These are phyloP conservation scores for Miltochrista miniata DNA, from an alignment of 2,888 invertebrate genomes.

Conservation along the genomic window DNA sequence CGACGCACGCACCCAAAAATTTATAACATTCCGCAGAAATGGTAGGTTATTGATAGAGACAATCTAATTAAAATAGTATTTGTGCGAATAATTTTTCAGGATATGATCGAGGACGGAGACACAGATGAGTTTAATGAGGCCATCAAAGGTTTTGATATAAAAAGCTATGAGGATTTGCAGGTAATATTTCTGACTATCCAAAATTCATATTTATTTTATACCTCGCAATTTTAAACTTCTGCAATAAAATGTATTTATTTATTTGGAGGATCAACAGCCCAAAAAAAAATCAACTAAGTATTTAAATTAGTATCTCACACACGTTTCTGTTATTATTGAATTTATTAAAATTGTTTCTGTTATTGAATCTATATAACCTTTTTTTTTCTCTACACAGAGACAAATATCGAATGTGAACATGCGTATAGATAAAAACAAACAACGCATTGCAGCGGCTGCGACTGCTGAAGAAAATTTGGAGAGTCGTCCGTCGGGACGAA, in stretches of 20 bases:
- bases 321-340: too few species aligned
- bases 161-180: constrained; percentile 91
- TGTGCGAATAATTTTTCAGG: constrained; percentile 48
- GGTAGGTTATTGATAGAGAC: too few species aligned
- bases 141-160: constrained; percentile 89
- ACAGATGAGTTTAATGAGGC: constrained; percentile 89
- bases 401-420: constrained; percentile 87
- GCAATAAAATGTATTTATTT: not conserved
- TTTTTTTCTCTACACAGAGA: constrained; percentile 55
- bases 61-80: too few species aligned
- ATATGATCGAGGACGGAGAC: constrained; percentile 88
- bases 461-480: constrained; percentile 84
- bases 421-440: constrained; percentile 90
- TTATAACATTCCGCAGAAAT: too few species aligned
- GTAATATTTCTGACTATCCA: constrained; percentile 60
- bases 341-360: too few species aligned
- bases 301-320: too few species aligned
- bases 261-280: too few species aligned
- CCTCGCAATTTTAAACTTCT: not conserved
- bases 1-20: too few species aligned
- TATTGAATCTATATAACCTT: too few species aligned
- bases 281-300: too few species aligned
- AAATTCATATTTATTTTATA: not conserved
- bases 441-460: constrained; percentile 88
- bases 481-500: constrained; percentile 57